Evolutionary conservation across 1,140 invertebrate species (phyloP).

Genomic region (Bombus picipes): DNA sequence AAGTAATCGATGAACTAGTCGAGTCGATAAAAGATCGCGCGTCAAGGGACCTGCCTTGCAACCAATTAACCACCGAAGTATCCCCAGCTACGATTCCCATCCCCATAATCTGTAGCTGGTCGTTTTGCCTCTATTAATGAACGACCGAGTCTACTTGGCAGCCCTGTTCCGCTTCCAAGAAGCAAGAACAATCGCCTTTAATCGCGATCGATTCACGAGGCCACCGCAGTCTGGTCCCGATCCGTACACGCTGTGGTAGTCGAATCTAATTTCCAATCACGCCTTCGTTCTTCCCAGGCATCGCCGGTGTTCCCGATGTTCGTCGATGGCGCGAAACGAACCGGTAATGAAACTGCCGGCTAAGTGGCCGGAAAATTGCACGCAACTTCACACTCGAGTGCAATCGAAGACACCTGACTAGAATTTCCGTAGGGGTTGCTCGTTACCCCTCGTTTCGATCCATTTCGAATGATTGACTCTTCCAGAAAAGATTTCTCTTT

Average conservation of each 20-base stretch:
- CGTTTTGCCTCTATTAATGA: slow-evolving; percentile 47
- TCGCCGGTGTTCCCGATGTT: background rate
- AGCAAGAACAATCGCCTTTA: slow-evolving; percentile 47
- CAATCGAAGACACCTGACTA: background rate
- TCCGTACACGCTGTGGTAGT: background rate
- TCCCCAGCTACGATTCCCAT: slow-evolving; percentile 7
- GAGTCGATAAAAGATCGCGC: background rate
- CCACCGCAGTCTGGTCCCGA: background rate
- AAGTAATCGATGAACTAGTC: background rate
- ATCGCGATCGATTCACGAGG: slow-evolving; percentile 39
- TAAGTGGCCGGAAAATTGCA: slow-evolving; percentile 61
- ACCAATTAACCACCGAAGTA: slow-evolving; percentile 15
- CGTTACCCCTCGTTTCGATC: background rate
- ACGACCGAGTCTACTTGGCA: slow-evolving; percentile 32
- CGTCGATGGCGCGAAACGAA: slow-evolving; percentile 26
- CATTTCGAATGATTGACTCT: background rate
- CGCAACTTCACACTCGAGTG: slow-evolving; percentile 2
- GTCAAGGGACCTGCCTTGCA: background rate
- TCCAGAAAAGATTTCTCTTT: background rate
- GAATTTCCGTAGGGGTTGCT: background rate
- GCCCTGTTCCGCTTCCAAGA: slow-evolving; percentile 12
- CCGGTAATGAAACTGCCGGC: slow-evolving; percentile 47
- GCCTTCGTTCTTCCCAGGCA: slow-evolving; percentile 10
- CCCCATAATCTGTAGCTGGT: background rate
- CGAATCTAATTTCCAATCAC: slow-evolving; percentile 60